Conservation (phyloP, 92 coral and sea anemone genomes). For the Desmophyllum pertusum region DNA sequence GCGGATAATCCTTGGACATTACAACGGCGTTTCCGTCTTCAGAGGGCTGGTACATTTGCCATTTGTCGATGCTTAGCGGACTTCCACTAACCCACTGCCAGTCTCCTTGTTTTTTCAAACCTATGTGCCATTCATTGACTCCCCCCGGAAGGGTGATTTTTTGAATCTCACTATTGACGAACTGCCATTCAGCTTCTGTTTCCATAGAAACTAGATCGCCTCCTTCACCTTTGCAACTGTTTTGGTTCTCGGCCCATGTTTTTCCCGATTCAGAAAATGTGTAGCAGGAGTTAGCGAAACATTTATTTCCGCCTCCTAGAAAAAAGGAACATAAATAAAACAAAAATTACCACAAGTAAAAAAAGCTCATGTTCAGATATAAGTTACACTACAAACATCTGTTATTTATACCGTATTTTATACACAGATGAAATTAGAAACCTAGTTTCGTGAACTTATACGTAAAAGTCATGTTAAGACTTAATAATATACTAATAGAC, state of each 20-base stretch:
- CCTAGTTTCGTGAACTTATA: no score
- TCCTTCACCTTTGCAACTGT: conserved; percentile 30
- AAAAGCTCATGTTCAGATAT: no score
- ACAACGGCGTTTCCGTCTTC: conserved; percentile 1
- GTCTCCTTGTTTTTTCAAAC: conserved; percentile 5
- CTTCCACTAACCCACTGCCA: not conserved
- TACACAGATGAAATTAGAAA: no score
- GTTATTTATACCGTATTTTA: no score
- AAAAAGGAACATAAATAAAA: not conserved
- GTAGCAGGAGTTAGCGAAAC: conserved; percentile 40
- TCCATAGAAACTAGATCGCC: conserved; percentile 66
- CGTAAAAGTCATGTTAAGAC: no score
- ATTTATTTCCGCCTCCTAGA: not conserved
- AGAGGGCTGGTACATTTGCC: conserved; percentile 2
- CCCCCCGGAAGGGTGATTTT: not conserved
- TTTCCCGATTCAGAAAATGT: conserved; percentile 7
- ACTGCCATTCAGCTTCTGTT: conserved; percentile 51
- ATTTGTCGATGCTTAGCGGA: not conserved
- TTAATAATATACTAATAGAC: no score
- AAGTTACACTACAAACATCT: no score
- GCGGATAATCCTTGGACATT: conserved; percentile 11
- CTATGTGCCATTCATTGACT: conserved; percentile 29
- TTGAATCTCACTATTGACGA: conserved; percentile 40
- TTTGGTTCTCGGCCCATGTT: conserved; percentile 44
- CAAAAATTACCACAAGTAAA: no score